A percentile compares a stretch with the other conserved stretches of the same genome.
These are phyloP conservation scores for Apeltes quadracus DNA, from an alignment of 2,113 vertebrate species.

Conservation along the genomic window DNA sequence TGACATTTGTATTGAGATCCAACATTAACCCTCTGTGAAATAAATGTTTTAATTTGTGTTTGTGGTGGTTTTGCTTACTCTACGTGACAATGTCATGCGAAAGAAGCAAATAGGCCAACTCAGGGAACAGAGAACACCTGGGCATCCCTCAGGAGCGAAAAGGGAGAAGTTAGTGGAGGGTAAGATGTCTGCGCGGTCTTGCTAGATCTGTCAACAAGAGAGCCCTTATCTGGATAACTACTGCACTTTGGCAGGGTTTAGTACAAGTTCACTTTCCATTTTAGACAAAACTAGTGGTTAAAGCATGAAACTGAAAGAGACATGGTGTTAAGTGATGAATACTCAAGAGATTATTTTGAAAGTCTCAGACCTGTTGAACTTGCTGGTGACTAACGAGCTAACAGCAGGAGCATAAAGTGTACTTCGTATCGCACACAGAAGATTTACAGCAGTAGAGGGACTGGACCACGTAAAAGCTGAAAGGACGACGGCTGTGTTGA, in stretches of 20 bases:
- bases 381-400: not conserved
- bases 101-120: not conserved
- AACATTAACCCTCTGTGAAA: not conserved
- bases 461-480: constrained; percentile 25
- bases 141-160: not conserved
- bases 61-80: not conserved
- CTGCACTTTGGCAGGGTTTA: not conserved
- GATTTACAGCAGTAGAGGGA: constrained; percentile 27
- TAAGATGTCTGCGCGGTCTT: not conserved
- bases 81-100: not conserved
- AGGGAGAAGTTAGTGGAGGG: not conserved
- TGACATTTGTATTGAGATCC: not conserved
- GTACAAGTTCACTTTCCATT: not conserved
- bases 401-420: not conserved
- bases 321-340: no score
- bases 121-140: not conserved
- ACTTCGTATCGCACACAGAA: constrained; percentile 11
- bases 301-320: no score
- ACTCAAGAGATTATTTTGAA: not conserved
- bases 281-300: not conserved
- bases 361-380: not conserved
- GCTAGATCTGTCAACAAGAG: not conserved
- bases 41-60: not conserved
- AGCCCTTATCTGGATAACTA: not conserved
- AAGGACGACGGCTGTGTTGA: constrained; percentile 39